Evolutionary conservation across 2,888 invertebrate species (phyloP).

Genomic region (Argyra leucocephala): DNA sequence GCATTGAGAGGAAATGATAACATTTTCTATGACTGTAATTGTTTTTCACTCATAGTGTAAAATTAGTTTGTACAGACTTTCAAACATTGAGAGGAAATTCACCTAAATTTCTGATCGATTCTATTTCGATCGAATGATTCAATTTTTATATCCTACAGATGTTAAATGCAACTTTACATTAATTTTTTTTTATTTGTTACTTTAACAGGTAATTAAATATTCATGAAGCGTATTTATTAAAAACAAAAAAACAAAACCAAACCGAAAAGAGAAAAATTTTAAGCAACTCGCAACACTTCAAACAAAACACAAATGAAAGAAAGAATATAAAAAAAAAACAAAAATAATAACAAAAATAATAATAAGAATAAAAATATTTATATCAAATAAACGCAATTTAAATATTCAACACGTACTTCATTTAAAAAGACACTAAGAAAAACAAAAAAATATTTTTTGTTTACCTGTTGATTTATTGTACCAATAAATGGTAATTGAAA

Average conservation of each 20-base stretch:
- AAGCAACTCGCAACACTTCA: not conserved
- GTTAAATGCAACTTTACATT: no score
- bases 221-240: not conserved
- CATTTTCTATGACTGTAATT: no score
- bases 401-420: not conserved
- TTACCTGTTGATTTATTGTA: constrained; percentile 30
- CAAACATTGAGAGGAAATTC: no score
- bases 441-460: constrained; percentile 4
- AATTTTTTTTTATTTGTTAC: no score
- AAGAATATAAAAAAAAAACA: constrained; percentile 1
- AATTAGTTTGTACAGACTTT: no score
- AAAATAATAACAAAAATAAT: constrained; percentile 8
- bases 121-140: not conserved
- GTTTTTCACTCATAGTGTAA: no score
- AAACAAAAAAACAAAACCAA: not conserved
- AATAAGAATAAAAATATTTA: not conserved
- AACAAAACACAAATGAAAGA: not conserved
- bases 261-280: no score
- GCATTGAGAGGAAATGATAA: no score
- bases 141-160: not conserved
- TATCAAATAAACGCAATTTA: not conserved
- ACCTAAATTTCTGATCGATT: not conserved
- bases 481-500: constrained; percentile 35
- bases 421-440: not conserved
- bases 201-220: not conserved